Conservation (phyloP, 2,888 invertebrate genomes). For the Linyphia triangularis region DNA sequence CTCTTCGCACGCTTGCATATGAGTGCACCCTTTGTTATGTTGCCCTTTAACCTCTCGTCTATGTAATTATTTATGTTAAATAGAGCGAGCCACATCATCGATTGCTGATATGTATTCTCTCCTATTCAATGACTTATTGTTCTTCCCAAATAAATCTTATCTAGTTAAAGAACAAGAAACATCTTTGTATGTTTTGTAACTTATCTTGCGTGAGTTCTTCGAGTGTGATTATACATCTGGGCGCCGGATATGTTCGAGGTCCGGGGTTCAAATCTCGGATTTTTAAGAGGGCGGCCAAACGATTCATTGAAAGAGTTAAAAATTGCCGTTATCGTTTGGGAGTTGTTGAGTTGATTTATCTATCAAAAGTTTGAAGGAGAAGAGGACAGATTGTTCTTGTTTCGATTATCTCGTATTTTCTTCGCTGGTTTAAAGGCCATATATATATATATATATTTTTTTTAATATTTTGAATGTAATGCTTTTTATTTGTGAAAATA, state of each 20-base stretch:
- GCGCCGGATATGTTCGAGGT: conserved; percentile 1
- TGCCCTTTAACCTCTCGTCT: neutral
- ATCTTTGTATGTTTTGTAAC: conserved; percentile 13
- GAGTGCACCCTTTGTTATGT: neutral
- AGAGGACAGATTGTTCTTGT: conserved; percentile 20
- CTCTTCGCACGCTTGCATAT: neutral
- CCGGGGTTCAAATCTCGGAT: conserved; percentile 28
- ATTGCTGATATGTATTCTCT: neutral
- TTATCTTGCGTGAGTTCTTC: conserved; percentile 13
- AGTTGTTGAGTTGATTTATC: conserved; percentile 21
- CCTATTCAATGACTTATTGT: neutral
- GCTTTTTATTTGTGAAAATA: neutral
- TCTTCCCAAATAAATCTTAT: conserved; percentile 21
- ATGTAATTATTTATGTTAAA: neutral
- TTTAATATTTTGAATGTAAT: neutral
- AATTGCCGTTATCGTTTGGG: neutral
- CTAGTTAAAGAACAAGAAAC: conserved; percentile 19
- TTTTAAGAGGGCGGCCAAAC: neutral
- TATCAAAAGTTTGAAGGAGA: neutral
- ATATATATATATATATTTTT: neutral
- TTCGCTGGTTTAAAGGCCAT: conserved; percentile 7
- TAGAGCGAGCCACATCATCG: conserved; percentile 15
- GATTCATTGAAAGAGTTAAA: neutral
- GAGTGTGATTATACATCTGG: neutral
- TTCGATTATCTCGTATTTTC: conserved; percentile 5